A percentile compares a stretch with the other conserved stretches of the same genome.
Conservation (phyloP, 2,113 vertebrate species). For the Castor canadensis region DNA sequence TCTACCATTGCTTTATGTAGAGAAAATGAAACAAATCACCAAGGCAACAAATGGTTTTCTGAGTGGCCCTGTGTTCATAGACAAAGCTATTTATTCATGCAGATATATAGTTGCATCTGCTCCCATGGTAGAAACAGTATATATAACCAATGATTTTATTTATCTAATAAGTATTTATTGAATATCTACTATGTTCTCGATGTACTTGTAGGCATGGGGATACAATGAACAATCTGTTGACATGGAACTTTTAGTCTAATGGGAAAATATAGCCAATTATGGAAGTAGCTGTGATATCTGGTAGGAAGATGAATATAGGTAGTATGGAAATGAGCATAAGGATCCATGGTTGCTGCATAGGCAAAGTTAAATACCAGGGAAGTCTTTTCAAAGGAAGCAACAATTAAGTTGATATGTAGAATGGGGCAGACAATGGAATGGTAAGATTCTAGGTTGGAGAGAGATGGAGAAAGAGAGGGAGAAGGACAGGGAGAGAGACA, state of each 20-base stretch:
- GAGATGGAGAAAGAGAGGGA: background rate
- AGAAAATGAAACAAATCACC: slow-evolving; percentile 44
- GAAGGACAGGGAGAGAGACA: background rate
- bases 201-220: background rate
- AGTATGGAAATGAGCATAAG: background rate
- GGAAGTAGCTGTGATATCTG: background rate
- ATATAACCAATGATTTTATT: slow-evolving; percentile 20
- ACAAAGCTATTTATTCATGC: slow-evolving; percentile 44
- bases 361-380: background rate
- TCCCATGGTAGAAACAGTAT: background rate
- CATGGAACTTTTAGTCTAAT: background rate
- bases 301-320: background rate
- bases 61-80: background rate
- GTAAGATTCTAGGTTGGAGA: background rate
- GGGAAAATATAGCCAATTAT: background rate
- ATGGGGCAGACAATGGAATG: background rate
- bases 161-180: background rate
- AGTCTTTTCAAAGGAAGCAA: background rate
- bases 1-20: slow-evolving; percentile 12
- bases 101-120: background rate
- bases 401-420: background rate
- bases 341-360: background rate
- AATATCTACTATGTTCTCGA: background rate
- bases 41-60: slow-evolving; percentile 52
- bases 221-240: background rate